Evolutionary conservation across 1,140 invertebrate species (phyloP).

Genomic region (Cardiocondyla obscurior): DNA sequence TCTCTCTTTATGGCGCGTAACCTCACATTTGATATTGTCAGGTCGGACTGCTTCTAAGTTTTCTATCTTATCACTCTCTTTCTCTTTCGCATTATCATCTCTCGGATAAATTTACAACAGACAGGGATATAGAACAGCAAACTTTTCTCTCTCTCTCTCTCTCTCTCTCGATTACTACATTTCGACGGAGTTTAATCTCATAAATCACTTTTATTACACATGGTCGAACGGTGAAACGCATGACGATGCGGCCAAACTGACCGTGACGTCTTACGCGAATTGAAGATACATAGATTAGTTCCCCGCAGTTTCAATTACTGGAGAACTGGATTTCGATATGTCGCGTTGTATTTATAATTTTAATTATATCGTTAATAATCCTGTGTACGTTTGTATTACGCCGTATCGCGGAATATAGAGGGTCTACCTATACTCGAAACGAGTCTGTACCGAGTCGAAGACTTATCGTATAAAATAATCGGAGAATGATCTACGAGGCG

Average conservation of each 20-base stretch:
- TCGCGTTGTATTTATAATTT: slow-evolving; percentile 59
- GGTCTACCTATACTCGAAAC: slow-evolving; percentile 50
- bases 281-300: slow-evolving; percentile 64
- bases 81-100: background rate
- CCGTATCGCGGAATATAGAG: slow-evolving; percentile 54
- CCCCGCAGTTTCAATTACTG: slow-evolving; percentile 42
- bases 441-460: background rate
- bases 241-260: slow-evolving; percentile 44
- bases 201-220: slow-evolving; percentile 48
- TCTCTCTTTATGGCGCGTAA: slow-evolving; percentile 70
- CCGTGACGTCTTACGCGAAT: slow-evolving; percentile 44
- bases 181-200: slow-evolving; percentile 64
- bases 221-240: slow-evolving; percentile 36
- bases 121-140: slow-evolving; percentile 62
- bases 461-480: slow-evolving; percentile 32
- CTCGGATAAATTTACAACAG: slow-evolving; percentile 66
- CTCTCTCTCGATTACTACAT: slow-evolving; percentile 40
- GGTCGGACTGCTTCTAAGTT: slow-evolving; percentile 71
- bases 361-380: slow-evolving; percentile 65
- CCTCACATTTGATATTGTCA: slow-evolving; percentile 79
- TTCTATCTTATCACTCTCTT: slow-evolving; percentile 39
- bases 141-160: slow-evolving; percentile 8
- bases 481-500: background rate
- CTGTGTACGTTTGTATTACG: slow-evolving; percentile 47
- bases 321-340: slow-evolving; percentile 76